Percentiles rank a stretch among this genome's conserved stretches.
phyloP scores from a whole-genome alignment of 2,888 invertebrate genomes.

The Tenodera sinensis region DNA sequence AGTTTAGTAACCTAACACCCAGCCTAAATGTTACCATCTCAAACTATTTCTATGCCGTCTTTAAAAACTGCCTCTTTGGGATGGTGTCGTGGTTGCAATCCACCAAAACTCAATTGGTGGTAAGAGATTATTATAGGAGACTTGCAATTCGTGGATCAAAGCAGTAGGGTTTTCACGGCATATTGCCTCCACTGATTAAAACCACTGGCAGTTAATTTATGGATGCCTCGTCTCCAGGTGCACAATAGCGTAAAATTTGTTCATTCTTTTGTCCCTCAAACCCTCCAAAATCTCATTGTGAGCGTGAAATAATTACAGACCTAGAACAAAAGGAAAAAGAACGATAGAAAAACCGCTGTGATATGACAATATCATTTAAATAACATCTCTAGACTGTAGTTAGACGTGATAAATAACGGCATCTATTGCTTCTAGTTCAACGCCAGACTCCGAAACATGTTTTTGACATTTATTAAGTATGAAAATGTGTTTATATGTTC shows the following conservation, averaged over 20 bases:
- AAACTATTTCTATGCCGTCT: too few relatives aligned
- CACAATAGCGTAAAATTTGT: not conserved
- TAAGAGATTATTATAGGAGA: too few relatives aligned
- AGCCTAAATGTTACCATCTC: too few relatives aligned
- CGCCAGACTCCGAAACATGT: too few relatives aligned
- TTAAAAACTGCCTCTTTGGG: too few relatives aligned
- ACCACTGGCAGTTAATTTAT: not conserved
- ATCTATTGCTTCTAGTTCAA: not conserved
- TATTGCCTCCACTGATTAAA: not conserved
- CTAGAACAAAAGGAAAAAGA: not conserved
- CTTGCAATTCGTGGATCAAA: not conserved
- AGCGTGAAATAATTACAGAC: not conserved
- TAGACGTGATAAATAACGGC: not conserved
- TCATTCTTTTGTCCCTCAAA: not conserved
- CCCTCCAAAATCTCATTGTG: not conserved
- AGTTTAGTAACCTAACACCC: too few relatives aligned
- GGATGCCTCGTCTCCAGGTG: not conserved
- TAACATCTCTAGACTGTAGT: not conserved
- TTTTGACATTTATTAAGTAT: too few relatives aligned
- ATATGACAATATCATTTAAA: too few relatives aligned
- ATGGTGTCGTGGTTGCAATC: too few relatives aligned
- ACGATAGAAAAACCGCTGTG: too few relatives aligned
- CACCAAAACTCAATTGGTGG: too few relatives aligned
- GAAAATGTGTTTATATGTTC: too few relatives aligned
- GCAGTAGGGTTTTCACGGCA: not conserved